These are phyloP conservation scores for Helostoma temminkii DNA, from an alignment of 2,797 vertebrate species.

Conservation along the genomic window DNA sequence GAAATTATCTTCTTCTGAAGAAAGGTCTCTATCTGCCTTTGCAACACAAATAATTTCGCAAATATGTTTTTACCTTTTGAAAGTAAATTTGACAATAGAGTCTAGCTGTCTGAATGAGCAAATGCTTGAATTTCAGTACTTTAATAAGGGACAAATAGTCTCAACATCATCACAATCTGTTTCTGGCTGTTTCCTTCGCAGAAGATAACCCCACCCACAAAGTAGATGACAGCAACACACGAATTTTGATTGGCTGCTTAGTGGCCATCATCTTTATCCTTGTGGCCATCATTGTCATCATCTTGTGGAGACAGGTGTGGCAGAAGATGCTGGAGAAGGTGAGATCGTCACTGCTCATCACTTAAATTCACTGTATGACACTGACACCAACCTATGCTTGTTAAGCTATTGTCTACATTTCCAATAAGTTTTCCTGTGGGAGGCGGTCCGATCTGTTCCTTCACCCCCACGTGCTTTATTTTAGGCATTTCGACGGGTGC, in stretches of 20 bases:
- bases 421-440: constrained; percentile 15
- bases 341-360: constrained; percentile 40
- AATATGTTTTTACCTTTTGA: not conserved
- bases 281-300: constrained; percentile 96
- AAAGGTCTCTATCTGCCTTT: constrained; percentile 1
- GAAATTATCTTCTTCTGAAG: not conserved
- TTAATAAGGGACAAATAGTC: not conserved
- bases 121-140: not conserved
- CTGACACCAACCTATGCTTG: not conserved
- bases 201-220: constrained; percentile 93
- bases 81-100: not conserved
- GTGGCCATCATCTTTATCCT: constrained; percentile 99
- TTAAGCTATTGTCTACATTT: constrained; percentile 3
- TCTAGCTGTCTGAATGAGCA: not conserved
- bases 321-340: constrained; percentile 99
- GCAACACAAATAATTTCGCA: not conserved
- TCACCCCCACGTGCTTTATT: constrained; percentile 70
- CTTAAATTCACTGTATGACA: not conserved
- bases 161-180: constrained; percentile 1
- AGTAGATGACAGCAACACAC: constrained; percentile 96
- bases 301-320: constrained; percentile 99
- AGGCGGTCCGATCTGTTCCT: constrained; percentile 55
- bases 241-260: constrained; percentile 96
- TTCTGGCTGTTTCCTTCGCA: constrained; percentile 58
- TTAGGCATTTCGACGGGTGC: constrained; percentile 94